A percentile compares a stretch with the other conserved stretches of the same genome.
Conservation (phyloP, 1,140 invertebrate species). For the Neodiprion pinetum region DNA sequence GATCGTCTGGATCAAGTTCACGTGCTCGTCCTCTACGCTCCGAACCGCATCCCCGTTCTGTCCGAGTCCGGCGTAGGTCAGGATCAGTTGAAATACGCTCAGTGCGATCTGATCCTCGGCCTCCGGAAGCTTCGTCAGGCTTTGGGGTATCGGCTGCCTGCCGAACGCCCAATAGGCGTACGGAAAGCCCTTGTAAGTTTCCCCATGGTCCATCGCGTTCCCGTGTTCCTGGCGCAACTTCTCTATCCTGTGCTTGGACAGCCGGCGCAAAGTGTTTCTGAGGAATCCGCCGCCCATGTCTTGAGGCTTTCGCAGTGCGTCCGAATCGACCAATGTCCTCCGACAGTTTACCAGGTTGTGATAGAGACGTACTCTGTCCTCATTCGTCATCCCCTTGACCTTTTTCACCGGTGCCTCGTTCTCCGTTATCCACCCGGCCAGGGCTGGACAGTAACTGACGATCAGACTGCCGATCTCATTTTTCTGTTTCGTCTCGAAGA, state of each 20-base stretch:
- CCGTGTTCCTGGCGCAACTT: constrained; percentile 83
- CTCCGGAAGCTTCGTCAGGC: constrained; percentile 84
- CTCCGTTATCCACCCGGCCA: constrained; percentile 87
- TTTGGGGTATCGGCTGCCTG: constrained; percentile 79
- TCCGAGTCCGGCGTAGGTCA: constrained; percentile 86
- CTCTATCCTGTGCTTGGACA: constrained; percentile 88
- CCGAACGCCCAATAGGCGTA: constrained; percentile 91
- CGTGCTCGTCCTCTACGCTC: constrained; percentile 84
- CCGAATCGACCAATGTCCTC: constrained; percentile 82
- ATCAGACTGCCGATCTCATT: constrained; percentile 91
- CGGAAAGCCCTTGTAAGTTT: constrained; percentile 87
- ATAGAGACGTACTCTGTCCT: constrained; percentile 82
- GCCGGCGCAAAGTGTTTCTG: constrained; percentile 83
- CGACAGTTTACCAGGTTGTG: constrained; percentile 83
- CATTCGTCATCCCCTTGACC: constrained; percentile 77
- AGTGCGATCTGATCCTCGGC: constrained; percentile 85
- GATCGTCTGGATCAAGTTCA: constrained; percentile 85
- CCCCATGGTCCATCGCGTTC: constrained; percentile 71
- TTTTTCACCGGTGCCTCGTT: constrained; percentile 75
- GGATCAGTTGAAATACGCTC: constrained; percentile 77
- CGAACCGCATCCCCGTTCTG: constrained; percentile 72
- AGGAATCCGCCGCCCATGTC: constrained; percentile 83
- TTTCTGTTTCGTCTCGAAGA: constrained; percentile 90
- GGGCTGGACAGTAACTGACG: constrained; percentile 86
- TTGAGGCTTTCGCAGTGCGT: constrained; percentile 80